phyloP scores from a whole-genome alignment of 1,140 invertebrate species.

The Lepidurus arcticus region DNA sequence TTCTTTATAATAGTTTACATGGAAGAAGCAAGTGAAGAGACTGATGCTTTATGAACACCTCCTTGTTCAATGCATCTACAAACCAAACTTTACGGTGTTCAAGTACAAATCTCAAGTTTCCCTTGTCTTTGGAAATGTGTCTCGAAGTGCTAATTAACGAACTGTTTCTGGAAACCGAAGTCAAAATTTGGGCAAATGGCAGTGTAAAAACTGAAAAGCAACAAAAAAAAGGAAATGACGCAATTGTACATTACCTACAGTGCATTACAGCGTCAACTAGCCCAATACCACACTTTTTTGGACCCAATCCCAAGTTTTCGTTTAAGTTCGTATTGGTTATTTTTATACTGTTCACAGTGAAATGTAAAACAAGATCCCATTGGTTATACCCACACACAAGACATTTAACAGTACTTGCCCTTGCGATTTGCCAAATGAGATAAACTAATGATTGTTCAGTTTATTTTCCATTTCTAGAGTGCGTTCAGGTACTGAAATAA shows the following conservation, averaged over 20 bases:
- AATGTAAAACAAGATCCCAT: neutral
- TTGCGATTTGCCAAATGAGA: neutral
- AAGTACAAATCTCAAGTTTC: constrained; percentile 22
- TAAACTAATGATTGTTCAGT: constrained; percentile 17
- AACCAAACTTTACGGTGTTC: constrained; percentile 17
- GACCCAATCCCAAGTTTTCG: neutral
- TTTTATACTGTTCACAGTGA: neutral
- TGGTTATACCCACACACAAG: neutral
- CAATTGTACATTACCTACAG: constrained; percentile 12
- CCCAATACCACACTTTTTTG: neutral
- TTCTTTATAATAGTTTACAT: neutral
- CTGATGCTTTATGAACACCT: constrained; percentile 6
- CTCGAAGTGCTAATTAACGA: neutral
- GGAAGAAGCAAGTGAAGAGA: constrained; percentile 1
- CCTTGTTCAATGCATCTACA: neutral
- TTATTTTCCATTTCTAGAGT: constrained; percentile 1
- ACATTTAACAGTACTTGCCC: neutral
- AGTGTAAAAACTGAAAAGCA: neutral
- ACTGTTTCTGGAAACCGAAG: neutral
- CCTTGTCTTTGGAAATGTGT: neutral
- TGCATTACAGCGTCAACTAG: constrained; percentile 9
- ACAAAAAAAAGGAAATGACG: neutral
- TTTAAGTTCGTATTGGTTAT: constrained; percentile 15
- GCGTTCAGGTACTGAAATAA: constrained; percentile 3
- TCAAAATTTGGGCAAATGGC: neutral